Conservation (phyloP, 2,797 vertebrate genomes). For the Streptopelia turtur region DNA sequence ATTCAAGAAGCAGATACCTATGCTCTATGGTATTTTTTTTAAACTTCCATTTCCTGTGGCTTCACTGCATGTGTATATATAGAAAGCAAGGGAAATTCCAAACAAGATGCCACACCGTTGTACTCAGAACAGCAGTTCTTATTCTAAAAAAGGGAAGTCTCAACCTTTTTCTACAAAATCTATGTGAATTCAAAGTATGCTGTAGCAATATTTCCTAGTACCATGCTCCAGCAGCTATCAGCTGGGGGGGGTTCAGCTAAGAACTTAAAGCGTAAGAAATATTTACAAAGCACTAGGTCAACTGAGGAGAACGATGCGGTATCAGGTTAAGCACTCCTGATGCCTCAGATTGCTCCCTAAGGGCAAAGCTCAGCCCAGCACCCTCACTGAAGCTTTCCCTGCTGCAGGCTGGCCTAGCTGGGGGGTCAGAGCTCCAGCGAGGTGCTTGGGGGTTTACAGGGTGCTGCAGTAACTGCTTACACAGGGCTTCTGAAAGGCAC, state of each 20-base stretch:
- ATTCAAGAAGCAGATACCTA: slow-evolving; percentile 49
- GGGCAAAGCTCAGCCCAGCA: background rate
- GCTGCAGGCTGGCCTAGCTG: background rate
- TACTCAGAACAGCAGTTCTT: slow-evolving; percentile 55
- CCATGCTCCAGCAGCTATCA: background rate
- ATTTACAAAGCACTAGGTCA: background rate
- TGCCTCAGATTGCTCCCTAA: background rate
- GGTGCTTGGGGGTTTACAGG: background rate
- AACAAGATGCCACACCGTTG: slow-evolving; percentile 42
- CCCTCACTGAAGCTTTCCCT: background rate
- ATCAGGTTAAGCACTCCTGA: background rate
- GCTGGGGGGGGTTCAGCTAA: background rate
- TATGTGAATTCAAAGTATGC: slow-evolving; percentile 66
- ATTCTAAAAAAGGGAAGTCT: slow-evolving; percentile 67
- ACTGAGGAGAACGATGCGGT: background rate
- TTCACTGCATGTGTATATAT: slow-evolving; percentile 53
- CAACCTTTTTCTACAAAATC: slow-evolving; percentile 62
- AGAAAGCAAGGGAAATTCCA: slow-evolving; percentile 75
- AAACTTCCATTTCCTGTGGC: slow-evolving; percentile 72
- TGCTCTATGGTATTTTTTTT: slow-evolving; percentile 15
- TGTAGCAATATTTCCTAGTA: slow-evolving; percentile 25
- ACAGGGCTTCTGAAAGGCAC: background rate
- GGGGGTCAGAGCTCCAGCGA: background rate
- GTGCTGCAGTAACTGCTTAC: background rate
- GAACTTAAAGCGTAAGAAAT: background rate